Conservation (phyloP, 92 coral and sea anemone species). For the Pocillopora meandrina region DNA sequence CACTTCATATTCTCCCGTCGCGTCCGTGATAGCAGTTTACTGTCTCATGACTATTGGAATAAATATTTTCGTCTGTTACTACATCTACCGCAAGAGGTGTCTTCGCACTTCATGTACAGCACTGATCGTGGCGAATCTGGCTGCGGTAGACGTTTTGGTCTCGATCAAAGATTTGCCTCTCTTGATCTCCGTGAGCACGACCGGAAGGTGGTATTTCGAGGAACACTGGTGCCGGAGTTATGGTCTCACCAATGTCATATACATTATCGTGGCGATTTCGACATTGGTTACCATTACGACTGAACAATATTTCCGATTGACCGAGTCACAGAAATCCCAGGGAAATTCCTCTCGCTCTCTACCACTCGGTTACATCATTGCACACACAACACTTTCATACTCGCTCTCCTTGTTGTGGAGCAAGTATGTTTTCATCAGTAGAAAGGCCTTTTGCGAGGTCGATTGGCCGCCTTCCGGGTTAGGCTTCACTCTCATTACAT, state of each 20-base stretch:
- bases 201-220: constrained; percentile 96
- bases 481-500: constrained; percentile 74
- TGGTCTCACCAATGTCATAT: constrained; percentile 95
- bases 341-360: constrained; percentile 58
- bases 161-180: constrained; percentile 94
- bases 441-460: constrained; percentile 96
- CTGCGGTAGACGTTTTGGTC: constrained; percentile 93
- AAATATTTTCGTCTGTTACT: constrained; percentile 85
- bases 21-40: constrained; percentile 74
- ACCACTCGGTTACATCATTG: constrained; percentile 92
- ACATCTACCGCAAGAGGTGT: constrained; percentile 88
- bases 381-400: constrained; percentile 96
- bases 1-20: constrained; percentile 82
- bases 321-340: constrained; percentile 49
- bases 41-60: constrained; percentile 86
- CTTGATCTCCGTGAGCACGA: constrained; percentile 75
- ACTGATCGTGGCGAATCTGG: constrained; percentile 93
- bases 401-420: constrained; percentile 96
- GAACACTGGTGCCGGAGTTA: constrained; percentile 97
- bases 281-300: constrained; percentile 94
- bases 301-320: constrained; percentile 77
- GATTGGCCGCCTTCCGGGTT: constrained; percentile 96
- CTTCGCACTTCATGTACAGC: constrained; percentile 93
- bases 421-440: constrained; percentile 93
- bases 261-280: constrained; percentile 95